Evolutionary conservation across 2,797 vertebrate species (phyloP).

Genomic region (Odontamblyopus rebecca): DNA sequence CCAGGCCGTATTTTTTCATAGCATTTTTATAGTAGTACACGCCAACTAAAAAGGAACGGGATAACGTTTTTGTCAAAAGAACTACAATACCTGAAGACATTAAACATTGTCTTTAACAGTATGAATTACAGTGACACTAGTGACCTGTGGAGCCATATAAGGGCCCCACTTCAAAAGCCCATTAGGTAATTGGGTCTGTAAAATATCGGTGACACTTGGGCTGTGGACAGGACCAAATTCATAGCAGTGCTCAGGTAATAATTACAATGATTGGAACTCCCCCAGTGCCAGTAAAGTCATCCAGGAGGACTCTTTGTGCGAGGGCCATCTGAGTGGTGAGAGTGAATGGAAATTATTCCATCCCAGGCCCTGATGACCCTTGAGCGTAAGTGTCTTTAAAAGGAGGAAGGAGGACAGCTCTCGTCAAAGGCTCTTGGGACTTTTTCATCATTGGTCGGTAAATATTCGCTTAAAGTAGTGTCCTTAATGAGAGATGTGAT

Average conservation of each 20-base stretch:
- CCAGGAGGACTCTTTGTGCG: slow-evolving; percentile 14
- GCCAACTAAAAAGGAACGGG: not conserved
- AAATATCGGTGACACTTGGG: slow-evolving; percentile 38
- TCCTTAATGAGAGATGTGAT: not conserved
- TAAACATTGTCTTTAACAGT: slow-evolving; percentile 16
- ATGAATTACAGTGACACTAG: slow-evolving; percentile 25
- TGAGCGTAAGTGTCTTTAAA: slow-evolving; percentile 27
- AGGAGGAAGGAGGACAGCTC: slow-evolving; percentile 18
- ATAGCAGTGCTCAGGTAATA: slow-evolving; percentile 48
- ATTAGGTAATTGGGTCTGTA: slow-evolving; percentile 43
- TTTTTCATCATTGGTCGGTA: slow-evolving; percentile 9
- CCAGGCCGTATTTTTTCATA: no score
- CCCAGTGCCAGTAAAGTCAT: slow-evolving; percentile 32
- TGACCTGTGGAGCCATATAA: slow-evolving; percentile 20
- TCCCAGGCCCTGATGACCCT: slow-evolving; percentile 26
- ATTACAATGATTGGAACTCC: slow-evolving; percentile 49
- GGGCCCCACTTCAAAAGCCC: slow-evolving; percentile 23
- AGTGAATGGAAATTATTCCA: slow-evolving; percentile 32
- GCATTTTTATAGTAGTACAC: not conserved
- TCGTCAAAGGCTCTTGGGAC: slow-evolving; percentile 8
- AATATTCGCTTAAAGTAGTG: not conserved
- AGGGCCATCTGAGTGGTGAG: slow-evolving; percentile 32
- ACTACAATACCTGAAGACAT: slow-evolving; percentile 4
- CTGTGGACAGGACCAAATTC: slow-evolving; percentile 36
- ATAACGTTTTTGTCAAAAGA: no score